phyloP scores from a whole-genome alignment of 2,797 vertebrate genomes.

The Protonibea diacanthus region DNA sequence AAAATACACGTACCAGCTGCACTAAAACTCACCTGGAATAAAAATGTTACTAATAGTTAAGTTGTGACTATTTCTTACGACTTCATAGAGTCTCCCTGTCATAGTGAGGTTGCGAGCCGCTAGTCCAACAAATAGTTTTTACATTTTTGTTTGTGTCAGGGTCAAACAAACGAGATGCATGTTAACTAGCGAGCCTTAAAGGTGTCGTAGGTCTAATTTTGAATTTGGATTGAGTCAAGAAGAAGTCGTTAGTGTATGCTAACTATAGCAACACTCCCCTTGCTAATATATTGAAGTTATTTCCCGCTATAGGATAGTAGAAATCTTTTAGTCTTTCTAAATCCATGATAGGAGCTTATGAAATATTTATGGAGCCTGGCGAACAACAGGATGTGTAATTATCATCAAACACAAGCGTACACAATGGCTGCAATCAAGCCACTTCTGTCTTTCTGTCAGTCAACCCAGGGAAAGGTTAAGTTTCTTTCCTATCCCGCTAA shows the following conservation, averaged over 20 bases:
- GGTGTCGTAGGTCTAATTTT: neutral
- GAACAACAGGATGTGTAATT: constrained; percentile 85
- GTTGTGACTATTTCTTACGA: no score
- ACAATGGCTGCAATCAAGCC: constrained; percentile 85
- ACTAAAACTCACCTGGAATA: neutral
- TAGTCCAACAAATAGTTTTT: no score
- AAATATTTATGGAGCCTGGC: constrained; percentile 72
- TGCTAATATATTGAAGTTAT: neutral
- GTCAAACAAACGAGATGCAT: no score
- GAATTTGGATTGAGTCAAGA: neutral
- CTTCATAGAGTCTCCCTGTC: no score
- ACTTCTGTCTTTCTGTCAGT: constrained; percentile 76
- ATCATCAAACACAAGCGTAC: constrained; percentile 83
- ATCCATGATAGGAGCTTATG: constrained; percentile 57
- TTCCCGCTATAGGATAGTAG: constrained; percentile 31
- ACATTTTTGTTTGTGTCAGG: no score
- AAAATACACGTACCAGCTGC: neutral
- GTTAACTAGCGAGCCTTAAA: neutral
- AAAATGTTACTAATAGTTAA: neutral
- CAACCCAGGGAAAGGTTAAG: constrained; percentile 74
- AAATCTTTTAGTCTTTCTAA: constrained; percentile 41
- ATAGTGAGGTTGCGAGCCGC: no score
- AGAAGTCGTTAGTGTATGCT: constrained; percentile 35
- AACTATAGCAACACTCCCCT: neutral
- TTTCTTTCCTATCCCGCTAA: constrained; percentile 65